Evolutionary conservation across 2,888 invertebrate species (phyloP).

Genomic region (Drosophila neonasuta): DNA sequence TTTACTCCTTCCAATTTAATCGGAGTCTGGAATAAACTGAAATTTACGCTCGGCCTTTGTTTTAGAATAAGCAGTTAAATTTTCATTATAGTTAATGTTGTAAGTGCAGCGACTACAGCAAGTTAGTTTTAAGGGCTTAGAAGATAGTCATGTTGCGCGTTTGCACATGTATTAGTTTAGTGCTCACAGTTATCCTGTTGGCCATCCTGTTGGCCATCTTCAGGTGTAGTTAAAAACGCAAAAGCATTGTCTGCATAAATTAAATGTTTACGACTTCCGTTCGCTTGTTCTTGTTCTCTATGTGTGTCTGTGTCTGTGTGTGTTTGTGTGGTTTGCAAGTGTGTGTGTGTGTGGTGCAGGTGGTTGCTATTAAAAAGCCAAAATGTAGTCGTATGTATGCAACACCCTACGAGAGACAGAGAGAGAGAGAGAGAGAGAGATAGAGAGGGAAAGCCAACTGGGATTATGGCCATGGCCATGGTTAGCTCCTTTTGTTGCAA

Average conservation of each 20-base stretch:
- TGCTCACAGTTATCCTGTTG: slow-evolving; percentile 29
- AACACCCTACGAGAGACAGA: slow-evolving; percentile 29
- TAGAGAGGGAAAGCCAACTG: slow-evolving; percentile 9
- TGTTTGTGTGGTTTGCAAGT: slow-evolving; percentile 25
- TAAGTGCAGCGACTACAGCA: slow-evolving; percentile 9
- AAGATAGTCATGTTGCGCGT: slow-evolving; percentile 1
- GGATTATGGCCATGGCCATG: slow-evolving; percentile 40
- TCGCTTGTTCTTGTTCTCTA: slow-evolving; percentile 12
- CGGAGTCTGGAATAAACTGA: not conserved
- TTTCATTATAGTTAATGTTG: not conserved
- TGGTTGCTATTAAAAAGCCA: slow-evolving; percentile 67
- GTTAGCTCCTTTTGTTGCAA: slow-evolving; percentile 22
- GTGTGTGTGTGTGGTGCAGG: slow-evolving; percentile 30
- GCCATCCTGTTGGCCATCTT: slow-evolving; percentile 58
- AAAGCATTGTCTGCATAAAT: slow-evolving; percentile 75
- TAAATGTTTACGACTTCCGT: slow-evolving; percentile 74
- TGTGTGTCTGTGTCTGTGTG: slow-evolving; percentile 8
- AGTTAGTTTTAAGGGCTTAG: slow-evolving; percentile 10
- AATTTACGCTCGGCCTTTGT: not conserved
- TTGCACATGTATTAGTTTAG: slow-evolving; percentile 11
- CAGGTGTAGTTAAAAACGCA: slow-evolving; percentile 63
- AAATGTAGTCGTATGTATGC: slow-evolving; percentile 54
- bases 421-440: not conserved
- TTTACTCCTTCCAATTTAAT: not conserved
- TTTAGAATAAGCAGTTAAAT: not conserved